These are phyloP conservation scores for Pristionchus entomophagus DNA, from an alignment of 2,888 invertebrate species.

Conservation along the genomic window DNA sequence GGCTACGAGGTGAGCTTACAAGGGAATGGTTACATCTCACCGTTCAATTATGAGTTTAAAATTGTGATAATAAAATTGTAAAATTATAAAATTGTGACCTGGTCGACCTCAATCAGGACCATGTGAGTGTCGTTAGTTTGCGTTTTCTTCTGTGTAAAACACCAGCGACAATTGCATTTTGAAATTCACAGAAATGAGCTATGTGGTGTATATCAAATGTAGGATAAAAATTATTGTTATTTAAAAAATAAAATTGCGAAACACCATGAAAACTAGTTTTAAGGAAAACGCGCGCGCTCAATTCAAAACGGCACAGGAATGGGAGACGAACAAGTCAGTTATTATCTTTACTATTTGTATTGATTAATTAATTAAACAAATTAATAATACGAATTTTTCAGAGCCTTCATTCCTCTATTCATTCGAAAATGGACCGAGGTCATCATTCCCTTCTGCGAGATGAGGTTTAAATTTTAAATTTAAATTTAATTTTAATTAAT, in stretches of 20 bases:
- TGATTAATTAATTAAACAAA: constrained; percentile 1
- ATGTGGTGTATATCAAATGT: too few species aligned
- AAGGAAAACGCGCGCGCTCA: constrained; percentile 50
- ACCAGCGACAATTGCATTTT: too few species aligned
- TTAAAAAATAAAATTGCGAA: too few species aligned
- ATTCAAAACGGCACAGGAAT: constrained; percentile 51
- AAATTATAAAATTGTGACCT: background rate
- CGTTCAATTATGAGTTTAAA: too few species aligned
- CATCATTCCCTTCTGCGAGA: constrained; percentile 21
- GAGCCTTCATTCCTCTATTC: constrained; percentile 37
- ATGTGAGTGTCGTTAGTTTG: too few species aligned
- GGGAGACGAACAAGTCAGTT: constrained; percentile 52
- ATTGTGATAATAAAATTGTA: too few species aligned
- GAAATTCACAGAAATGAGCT: too few species aligned
- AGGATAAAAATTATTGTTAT: too few species aligned
- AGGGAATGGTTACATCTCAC: too few species aligned
- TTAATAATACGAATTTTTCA: background rate
- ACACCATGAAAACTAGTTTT: background rate
- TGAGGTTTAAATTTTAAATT: too few species aligned
- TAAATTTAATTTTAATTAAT: too few species aligned
- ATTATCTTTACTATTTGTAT: constrained; percentile 49
- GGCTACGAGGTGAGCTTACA: constrained; percentile 51
- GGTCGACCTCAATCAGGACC: too few species aligned
- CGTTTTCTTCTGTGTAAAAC: background rate
- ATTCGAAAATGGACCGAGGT: constrained; percentile 38